phyloP scores from a whole-genome alignment of 2,113 vertebrate genomes.

The Microcebus ravelobensis region DNA sequence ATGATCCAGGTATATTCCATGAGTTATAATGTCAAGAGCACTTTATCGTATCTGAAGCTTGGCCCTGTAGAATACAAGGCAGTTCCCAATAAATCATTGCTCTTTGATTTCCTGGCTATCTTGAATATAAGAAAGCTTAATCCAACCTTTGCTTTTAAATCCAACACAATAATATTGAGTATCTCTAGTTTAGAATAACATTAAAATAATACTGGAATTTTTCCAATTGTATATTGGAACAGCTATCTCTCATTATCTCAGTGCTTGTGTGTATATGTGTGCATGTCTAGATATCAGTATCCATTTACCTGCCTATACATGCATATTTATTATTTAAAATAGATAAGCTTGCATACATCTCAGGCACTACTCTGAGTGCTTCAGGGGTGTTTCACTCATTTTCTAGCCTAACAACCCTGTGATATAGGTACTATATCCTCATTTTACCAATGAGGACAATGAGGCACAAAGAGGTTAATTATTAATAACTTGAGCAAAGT shows the following conservation, averaged over 20 bases:
- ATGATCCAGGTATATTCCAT: conserved; percentile 3
- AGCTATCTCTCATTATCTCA: background rate
- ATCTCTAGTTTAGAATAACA: background rate
- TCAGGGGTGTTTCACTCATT: background rate
- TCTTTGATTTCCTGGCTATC: background rate
- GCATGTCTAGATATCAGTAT: rapidly evolving
- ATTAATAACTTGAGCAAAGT: background rate
- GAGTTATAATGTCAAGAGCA: background rate
- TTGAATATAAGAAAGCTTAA: background rate
- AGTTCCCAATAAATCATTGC: background rate
- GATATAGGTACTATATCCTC: background rate
- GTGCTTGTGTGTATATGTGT: background rate
- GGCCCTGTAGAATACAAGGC: background rate
- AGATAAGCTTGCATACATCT: background rate
- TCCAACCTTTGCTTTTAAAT: background rate
- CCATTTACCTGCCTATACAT: rapidly evolving
- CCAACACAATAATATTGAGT: background rate
- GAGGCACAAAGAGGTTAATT: background rate
- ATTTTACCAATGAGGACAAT: background rate
- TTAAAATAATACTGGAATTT: background rate
- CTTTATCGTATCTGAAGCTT: background rate
- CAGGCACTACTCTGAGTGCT: background rate
- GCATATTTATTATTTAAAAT: background rate
- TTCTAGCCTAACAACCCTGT: background rate
- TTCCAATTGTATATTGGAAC: background rate